A percentile compares a stretch with the other conserved stretches of the same genome.
Evolutionary conservation across 2,888 invertebrate genomes (phyloP).

Genomic region (Eupithecia exiguata): DNA sequence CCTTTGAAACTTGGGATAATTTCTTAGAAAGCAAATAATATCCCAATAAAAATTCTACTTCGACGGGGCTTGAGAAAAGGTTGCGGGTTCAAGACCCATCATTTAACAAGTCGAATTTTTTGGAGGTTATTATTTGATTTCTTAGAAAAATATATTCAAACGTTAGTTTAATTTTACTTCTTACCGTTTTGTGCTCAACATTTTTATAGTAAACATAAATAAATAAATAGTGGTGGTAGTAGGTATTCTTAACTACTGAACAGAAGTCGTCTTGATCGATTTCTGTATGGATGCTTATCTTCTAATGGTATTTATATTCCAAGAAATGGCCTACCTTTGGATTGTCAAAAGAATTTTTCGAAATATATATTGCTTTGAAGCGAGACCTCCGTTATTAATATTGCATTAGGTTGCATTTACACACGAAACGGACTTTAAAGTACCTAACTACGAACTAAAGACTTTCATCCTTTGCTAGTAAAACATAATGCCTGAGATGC

Average conservation of each 20-base stretch:
- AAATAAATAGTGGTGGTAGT: neutral
- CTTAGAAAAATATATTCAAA: too few species aligned
- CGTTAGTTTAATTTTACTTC: neutral
- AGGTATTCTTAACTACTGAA: too few species aligned
- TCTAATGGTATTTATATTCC: neutral
- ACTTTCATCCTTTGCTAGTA: neutral
- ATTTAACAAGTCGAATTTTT: too few species aligned
- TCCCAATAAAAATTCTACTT: too few species aligned
- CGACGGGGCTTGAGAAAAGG: too few species aligned
- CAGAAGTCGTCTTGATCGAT: neutral
- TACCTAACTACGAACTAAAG: neutral
- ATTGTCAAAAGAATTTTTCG: slow-evolving; percentile 38
- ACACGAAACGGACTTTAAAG: slow-evolving; percentile 1
- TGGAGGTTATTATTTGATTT: too few species aligned
- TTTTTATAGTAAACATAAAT: neutral
- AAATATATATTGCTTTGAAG: slow-evolving; percentile 47
- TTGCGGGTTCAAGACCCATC: too few species aligned
- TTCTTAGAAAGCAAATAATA: too few species aligned
- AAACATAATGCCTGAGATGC: too few species aligned
- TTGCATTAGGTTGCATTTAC: slow-evolving; percentile 41
- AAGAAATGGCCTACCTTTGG: slow-evolving; percentile 11
- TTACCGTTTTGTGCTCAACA: neutral
- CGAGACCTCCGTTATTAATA: slow-evolving; percentile 45
- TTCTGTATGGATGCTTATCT: neutral
- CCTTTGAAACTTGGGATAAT: too few species aligned